Base-by-base conservation (phyloP, 64 coral and sea anemone species). In the Anthopleura sola region DNA sequence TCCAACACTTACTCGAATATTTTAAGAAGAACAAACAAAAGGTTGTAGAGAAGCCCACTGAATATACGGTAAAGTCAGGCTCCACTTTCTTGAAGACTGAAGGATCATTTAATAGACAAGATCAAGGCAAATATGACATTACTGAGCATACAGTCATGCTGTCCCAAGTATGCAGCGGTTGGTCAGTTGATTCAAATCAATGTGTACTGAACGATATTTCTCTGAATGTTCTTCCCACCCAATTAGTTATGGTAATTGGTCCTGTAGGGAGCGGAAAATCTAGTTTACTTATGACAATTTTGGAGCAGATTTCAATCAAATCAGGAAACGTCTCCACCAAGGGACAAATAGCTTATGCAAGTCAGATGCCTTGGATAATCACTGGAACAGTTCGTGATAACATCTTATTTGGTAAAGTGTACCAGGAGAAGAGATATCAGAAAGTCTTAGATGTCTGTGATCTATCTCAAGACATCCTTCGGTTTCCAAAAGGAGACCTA, bases 321-420 rank as follows among this genome's bases (percentile, higher is more conserved):
- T 28, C 31, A 24, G 94, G 94, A 60, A 47, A 19, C 7, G 28
- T 92, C 5, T 46, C 24, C 0, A 53, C 77, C 44, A 32, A 37
- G 12, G 90, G 93, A 51, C 68, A 62, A 47, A 62, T 95, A 5
- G 86, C 93, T 1, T 95, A 75, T 86, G 93, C 88, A 18, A 53
- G 86, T 48, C 90, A 95, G 77, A 82, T 75, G 14, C 85, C 94
- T 14, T 97, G 94, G 94, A 50, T 93, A 36, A 93, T 92, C 69
- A 86, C 94, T 23, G 94, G 94, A 19, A 87, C 94, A 10, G 84
- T 97, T 48, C 87, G 90, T 48, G 94, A 96, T 18, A 96, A 96
- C 29, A 90, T 96, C 31, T 32, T 92, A 3, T 96, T 96, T 79
- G 94, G 94, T 6, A 86, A 82, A 79, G 9, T 69, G 20, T 97